Evolutionary conservation across 2,113 vertebrate species (phyloP).

Genomic region (Microcebus murinus): DNA sequence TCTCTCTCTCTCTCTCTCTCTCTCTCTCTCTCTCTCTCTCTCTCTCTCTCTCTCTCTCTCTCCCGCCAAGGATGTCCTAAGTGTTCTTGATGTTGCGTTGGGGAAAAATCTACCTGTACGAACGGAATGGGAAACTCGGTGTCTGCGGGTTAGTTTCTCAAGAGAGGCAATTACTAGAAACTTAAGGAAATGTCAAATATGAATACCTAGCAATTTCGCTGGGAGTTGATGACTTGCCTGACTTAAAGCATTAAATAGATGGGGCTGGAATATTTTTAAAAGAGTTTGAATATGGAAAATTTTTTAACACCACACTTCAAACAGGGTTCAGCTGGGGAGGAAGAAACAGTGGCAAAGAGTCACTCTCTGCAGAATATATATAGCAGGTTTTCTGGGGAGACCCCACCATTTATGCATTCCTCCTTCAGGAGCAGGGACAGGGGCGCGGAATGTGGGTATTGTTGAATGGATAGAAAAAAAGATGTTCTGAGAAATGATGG

Average conservation of each 20-base stretch:
- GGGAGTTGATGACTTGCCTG: conserved; percentile 60
- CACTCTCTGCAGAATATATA: neutral
- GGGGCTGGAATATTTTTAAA: conserved; percentile 56
- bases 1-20: conserved; percentile 38
- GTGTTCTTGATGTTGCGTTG: conserved; percentile 57
- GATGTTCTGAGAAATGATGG: neutral
- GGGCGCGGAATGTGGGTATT: neutral
- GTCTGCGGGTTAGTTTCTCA: conserved; percentile 55
- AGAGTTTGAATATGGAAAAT: conserved; percentile 23
- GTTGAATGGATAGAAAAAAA: neutral
- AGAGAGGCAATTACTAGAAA: conserved; percentile 73
- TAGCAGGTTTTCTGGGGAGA: neutral
- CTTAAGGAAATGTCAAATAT: conserved; percentile 73
- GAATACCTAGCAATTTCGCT: conserved; percentile 73
- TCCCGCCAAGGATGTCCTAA: conserved; percentile 39
- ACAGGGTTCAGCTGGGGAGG: neutral
- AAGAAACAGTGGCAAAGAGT: neutral
- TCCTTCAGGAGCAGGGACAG: neutral
- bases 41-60: too few species aligned
- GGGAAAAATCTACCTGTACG: conserved; percentile 60
- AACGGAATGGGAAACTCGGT: conserved; percentile 45
- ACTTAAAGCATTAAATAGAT: conserved; percentile 69
- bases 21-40: too few species aligned
- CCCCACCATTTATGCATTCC: neutral
- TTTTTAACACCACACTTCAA: conserved; percentile 36